A percentile compares a stretch with the other conserved stretches of the same genome.
Evolutionary conservation across 35 echinoderm and acorn worm genomes (phyloP).

Genomic region (Ptychodera flava): DNA sequence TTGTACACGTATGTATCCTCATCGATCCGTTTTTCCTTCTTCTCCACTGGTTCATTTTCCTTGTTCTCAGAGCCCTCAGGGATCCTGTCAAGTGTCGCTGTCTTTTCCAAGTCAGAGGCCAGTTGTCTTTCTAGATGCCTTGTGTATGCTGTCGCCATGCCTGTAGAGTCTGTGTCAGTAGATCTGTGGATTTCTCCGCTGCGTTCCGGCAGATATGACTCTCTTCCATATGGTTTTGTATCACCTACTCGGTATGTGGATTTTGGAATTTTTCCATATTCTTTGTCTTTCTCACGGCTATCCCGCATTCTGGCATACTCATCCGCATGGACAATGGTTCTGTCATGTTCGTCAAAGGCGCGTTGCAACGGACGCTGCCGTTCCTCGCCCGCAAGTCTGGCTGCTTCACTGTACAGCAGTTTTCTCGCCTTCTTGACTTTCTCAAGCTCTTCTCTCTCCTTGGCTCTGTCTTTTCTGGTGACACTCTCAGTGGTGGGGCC

Average conservation of each 20-base stretch:
- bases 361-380: too few species aligned
- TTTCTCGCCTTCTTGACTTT: background rate
- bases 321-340: background rate
- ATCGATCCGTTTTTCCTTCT: background rate
- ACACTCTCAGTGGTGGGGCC: constrained; percentile 2
- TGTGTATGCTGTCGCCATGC: background rate
- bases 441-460: background rate
- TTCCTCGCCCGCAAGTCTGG: background rate
- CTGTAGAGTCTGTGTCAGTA: background rate
- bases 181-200: background rate
- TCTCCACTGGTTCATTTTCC: background rate
- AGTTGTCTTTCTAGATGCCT: background rate
- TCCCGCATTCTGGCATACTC: background rate
- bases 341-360: background rate
- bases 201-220: background rate
- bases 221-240: background rate
- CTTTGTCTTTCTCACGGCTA: background rate
- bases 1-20: constrained; percentile 2
- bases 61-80: background rate
- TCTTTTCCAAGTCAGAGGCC: background rate
- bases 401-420: background rate
- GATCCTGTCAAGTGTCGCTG: background rate
- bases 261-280: background rate
- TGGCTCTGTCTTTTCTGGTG: constrained; percentile 8
- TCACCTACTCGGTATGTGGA: background rate